Evolutionary conservation across 2,888 invertebrate genomes (phyloP).

Genomic region (Chouioia cunea): DNA sequence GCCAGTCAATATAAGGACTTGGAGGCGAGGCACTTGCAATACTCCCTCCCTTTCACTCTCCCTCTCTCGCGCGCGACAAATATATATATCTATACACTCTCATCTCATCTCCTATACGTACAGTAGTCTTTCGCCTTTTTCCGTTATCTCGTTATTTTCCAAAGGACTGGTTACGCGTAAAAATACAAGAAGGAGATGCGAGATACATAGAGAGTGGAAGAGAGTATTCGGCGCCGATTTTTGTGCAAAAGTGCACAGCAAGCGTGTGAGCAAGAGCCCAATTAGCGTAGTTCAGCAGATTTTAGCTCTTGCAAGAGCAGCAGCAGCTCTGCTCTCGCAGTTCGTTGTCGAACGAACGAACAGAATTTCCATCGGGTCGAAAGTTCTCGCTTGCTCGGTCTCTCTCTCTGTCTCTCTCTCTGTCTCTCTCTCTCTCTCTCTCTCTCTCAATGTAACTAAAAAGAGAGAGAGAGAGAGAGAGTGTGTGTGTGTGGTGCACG

Average conservation of each 20-base stretch:
- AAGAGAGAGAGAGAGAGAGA: slow-evolving; percentile 46
- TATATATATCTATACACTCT: background rate
- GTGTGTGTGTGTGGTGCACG: background rate
- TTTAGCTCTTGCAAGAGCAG: too few species aligned
- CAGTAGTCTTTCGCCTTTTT: background rate
- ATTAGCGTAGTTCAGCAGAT: too few species aligned
- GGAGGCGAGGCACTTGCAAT: background rate
- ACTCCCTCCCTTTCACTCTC: background rate
- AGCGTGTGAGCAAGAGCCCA: too few species aligned
- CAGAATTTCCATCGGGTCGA: slow-evolving; percentile 52
- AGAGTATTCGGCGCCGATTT: too few species aligned
- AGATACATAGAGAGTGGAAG: too few species aligned
- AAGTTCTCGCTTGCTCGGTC: slow-evolving; percentile 53
- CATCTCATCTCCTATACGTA: background rate
- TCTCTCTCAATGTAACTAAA: slow-evolving; percentile 24
- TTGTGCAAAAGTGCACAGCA: background rate
- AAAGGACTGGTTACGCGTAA: background rate
- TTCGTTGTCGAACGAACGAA: slow-evolving; percentile 41
- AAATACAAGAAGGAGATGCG: slow-evolving; percentile 1
- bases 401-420: slow-evolving; percentile 46
- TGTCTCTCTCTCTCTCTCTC: slow-evolving; percentile 5
- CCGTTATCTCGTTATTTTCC: background rate
- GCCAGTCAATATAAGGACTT: slow-evolving; percentile 63
- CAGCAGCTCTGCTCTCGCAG: background rate
- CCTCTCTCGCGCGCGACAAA: background rate